Evolutionary conservation across 2,797 vertebrate species (phyloP).

Genomic region (Schizothorax lantsangensis): DNA sequence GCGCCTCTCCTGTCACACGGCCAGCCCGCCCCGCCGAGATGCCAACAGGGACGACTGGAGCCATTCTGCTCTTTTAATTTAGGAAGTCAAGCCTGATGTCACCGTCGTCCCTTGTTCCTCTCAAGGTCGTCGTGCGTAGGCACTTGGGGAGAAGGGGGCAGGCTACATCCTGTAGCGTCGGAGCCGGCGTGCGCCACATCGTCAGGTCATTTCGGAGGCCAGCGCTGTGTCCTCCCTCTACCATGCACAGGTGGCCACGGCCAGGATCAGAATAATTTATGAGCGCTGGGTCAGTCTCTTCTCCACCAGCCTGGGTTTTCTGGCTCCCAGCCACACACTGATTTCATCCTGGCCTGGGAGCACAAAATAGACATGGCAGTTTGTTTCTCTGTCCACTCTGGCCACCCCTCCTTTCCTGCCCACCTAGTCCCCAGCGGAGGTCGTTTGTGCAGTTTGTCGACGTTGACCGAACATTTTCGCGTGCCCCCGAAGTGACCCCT

Average conservation of each 20-base stretch:
- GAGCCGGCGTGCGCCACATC: conserved; percentile 42
- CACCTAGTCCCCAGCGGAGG: conserved; percentile 41
- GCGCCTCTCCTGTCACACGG: conserved; percentile 36
- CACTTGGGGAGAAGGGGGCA: conserved; percentile 28
- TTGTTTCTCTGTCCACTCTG: conserved; percentile 47
- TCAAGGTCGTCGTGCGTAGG: conserved; percentile 53
- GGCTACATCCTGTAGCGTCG: conserved; percentile 47
- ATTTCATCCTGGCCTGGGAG: conserved; percentile 53
- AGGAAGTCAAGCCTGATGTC: conserved; percentile 47
- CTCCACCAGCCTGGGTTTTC: conserved; percentile 54
- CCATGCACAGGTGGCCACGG: conserved; percentile 65
- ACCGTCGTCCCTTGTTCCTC: conserved; percentile 10
- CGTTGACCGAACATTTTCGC: conserved; percentile 53
- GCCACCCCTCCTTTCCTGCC: conserved; percentile 36
- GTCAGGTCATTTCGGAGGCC: conserved; percentile 61
- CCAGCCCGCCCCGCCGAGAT: conserved; percentile 30
- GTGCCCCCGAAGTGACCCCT: conserved; percentile 44
- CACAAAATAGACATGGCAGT: conserved; percentile 32
- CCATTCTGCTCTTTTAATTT: conserved; percentile 59
- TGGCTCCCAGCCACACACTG: conserved; percentile 59
- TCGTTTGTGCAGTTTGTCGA: conserved; percentile 43
- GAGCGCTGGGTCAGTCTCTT: conserved; percentile 60
- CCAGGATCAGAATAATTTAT: conserved; percentile 65
- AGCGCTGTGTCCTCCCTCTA: conserved; percentile 51
- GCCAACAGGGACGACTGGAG: conserved; percentile 38